Evolutionary conservation across 1,140 invertebrate species (phyloP), one percentile per base, ranked within the genome.

Genomic region (Temnothorax longispinosus): DNA sequence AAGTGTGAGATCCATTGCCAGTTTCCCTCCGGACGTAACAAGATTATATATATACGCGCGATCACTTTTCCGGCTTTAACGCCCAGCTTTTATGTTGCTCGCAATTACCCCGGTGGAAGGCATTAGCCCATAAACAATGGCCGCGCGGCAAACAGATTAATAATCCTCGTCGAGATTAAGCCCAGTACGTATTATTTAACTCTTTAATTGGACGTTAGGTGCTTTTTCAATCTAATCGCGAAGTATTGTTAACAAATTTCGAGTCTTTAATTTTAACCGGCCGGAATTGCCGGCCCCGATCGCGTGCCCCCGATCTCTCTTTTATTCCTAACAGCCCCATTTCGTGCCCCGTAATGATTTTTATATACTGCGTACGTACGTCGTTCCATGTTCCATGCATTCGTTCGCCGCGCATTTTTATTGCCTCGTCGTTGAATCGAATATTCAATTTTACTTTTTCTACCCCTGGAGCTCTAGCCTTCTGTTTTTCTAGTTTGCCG

Each of bases 61-160:
- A 82, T 86, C 85, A 81, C 85, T 82, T 82, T 81, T 80, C 76
- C 75, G 65, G 80, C 80, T 74, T 84, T 84, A 84, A 84, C 80
- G 80, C 80, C 80, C 80, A 69, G 80, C 80, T 75, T 75, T 84
- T 75, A 84, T 60, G 80, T 74, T 75, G 80, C 80, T 75, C 80
- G 69, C 80, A 84, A 84, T 84, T 84, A 84, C 80, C 80, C 69
- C 69, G 80, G 21, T 84, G 80, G 80, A 84, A 84, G 69, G 69
- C 80, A 84, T 84, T 84, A 84, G 80, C 80, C 69, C 80, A 69
- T 74, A 75, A 84, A 84, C 80, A 75, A 84, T 84, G 80, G 80
- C 69, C 54, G 80, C 80, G 41, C 80, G 80, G 69, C 69, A 35
- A 84, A 84, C 80, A 84, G 80, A 84, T 84, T 84, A 84, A 84